Percentiles rank a stretch among this genome's conserved stretches.
These are phyloP conservation scores for Rhadinocentrus ornatus DNA, from an alignment of 2,797 vertebrate species.

Conservation along the genomic window DNA sequence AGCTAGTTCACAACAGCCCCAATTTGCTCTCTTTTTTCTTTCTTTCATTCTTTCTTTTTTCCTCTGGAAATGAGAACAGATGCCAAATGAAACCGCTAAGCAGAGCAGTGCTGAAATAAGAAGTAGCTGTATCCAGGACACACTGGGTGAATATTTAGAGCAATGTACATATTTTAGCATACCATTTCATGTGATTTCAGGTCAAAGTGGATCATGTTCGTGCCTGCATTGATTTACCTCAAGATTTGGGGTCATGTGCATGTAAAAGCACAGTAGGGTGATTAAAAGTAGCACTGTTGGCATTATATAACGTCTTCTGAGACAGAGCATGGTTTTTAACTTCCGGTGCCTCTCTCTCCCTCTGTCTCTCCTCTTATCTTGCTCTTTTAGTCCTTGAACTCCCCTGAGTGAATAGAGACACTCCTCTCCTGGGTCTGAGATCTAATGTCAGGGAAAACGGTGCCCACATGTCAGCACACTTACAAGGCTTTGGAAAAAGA, in stretches of 20 bases:
- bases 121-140: conserved; percentile 70
- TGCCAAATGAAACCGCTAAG: conserved; percentile 75
- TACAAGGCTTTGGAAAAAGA: conserved; percentile 38
- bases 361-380: conserved; percentile 38
- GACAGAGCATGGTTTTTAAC: conserved; percentile 25
- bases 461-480: conserved; percentile 52
- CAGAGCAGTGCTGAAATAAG: conserved; percentile 70
- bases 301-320: conserved; percentile 20
- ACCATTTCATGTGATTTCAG: conserved; percentile 65
- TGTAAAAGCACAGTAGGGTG: conserved; percentile 31
- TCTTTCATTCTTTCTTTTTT: conserved; percentile 8
- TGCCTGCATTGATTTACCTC: conserved; percentile 42
- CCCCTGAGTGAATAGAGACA: conserved; percentile 57
- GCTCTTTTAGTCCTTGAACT: conserved; percentile 60
- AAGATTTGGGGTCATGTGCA: conserved; percentile 27
- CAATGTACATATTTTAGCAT: conserved; percentile 70
- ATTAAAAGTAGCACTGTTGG: conserved; percentile 39
- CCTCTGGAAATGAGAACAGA: conserved; percentile 68
- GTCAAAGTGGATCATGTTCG: conserved; percentile 47
- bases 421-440: conserved; percentile 30
- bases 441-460: conserved; percentile 53
- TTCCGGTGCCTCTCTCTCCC: conserved; percentile 11
- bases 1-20: conserved; percentile 35
- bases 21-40: conserved; percentile 19
- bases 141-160: conserved; percentile 71